Conservation (phyloP, 2,797 vertebrate species). For the Malacoraja senta region DNA sequence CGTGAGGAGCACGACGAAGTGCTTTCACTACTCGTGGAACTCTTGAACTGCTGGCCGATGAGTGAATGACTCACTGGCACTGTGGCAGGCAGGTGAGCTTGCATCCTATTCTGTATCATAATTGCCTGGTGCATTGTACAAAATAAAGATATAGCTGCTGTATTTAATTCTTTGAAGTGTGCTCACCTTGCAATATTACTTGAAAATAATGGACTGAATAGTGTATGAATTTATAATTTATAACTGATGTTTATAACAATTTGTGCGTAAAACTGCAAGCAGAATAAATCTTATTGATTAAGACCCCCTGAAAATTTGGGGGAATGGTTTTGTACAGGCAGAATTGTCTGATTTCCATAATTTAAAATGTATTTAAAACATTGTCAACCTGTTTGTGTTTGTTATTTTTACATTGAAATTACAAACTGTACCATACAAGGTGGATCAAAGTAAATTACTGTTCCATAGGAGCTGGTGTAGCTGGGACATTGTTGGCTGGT, state of each 20-base stretch:
- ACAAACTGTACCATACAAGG: no score
- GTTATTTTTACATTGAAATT: background rate
- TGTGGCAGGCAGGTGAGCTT: background rate
- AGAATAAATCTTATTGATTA: background rate
- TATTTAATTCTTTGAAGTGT: conserved; percentile 5
- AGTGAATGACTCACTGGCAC: background rate
- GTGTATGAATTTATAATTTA: background rate
- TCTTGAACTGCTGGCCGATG: conserved; percentile 62
- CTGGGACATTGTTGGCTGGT: no score
- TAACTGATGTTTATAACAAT: background rate
- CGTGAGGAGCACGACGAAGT: conserved; percentile 71
- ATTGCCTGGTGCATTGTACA: background rate
- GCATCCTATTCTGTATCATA: conserved; percentile 40
- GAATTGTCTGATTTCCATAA: background rate
- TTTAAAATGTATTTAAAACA: background rate
- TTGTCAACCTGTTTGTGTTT: background rate
- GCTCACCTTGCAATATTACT: background rate
- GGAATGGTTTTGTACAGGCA: background rate
- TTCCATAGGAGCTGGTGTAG: no score
- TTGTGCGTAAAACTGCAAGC: background rate
- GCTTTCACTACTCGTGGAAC: conserved; percentile 72
- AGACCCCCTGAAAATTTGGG: background rate
- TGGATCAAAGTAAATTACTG: no score
- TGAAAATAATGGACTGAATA: conserved; percentile 3
- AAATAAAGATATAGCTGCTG: conserved; percentile 19